Evolutionary conservation across 1,140 invertebrate species (phyloP).

Genomic region (Helicoverpa zea): DNA sequence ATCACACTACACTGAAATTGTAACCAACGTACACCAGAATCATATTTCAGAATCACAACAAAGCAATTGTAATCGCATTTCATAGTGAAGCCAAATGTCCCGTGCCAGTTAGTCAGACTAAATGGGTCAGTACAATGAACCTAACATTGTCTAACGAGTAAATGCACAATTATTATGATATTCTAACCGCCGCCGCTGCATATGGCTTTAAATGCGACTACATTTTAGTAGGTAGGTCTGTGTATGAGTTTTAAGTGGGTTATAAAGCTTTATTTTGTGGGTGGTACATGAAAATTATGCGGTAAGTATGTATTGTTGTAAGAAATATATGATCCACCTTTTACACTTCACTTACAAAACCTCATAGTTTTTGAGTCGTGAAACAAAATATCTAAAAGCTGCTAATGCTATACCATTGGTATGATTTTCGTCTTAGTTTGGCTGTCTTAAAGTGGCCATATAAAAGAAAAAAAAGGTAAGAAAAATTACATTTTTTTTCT

Average conservation of each 20-base stretch:
- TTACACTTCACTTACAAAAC: too few species aligned
- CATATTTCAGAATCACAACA: neutral
- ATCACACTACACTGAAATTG: neutral
- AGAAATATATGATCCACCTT: too few species aligned
- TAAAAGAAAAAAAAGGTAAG: neutral
- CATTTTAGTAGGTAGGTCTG: neutral
- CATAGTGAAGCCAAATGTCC: neutral
- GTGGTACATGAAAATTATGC: too few species aligned
- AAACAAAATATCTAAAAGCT: too few species aligned
- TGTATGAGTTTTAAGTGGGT: too few species aligned
- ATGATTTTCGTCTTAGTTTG: neutral
- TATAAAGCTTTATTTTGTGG: too few species aligned
- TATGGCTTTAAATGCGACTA: neutral
- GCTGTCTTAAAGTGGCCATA: too few species aligned
- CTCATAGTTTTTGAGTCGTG: too few species aligned
- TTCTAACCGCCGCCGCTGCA: neutral
- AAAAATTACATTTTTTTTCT: neutral
- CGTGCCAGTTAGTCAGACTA: neutral
- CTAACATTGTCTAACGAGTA: neutral
- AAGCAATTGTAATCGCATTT: conserved; percentile 11
- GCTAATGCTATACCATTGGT: too few species aligned
- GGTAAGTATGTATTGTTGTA: too few species aligned
- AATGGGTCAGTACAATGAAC: conserved; percentile 30
- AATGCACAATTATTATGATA: conserved; percentile 2
- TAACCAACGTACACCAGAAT: neutral